phyloP scores from a whole-genome alignment of 2,797 vertebrate genomes.

The Eulemur coronatus region DNA sequence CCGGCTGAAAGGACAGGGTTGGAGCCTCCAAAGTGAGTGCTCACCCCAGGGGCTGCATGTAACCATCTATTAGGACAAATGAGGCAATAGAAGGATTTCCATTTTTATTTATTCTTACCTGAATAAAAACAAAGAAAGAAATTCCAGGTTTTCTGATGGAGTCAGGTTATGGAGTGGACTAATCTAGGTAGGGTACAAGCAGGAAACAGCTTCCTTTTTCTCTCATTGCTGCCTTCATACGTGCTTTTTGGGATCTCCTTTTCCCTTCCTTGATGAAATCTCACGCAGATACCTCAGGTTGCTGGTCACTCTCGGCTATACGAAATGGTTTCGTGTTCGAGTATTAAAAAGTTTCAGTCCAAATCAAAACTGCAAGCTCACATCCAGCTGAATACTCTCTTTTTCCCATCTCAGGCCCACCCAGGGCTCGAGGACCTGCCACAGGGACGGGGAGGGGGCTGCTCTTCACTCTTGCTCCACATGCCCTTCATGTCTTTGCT shows the following conservation, averaged over 20 bases:
- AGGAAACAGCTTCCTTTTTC: not conserved
- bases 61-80: not conserved
- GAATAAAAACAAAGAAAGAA: not conserved
- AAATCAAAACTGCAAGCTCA: not conserved
- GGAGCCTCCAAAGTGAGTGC: not conserved
- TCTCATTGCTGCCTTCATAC: rapidly evolving
- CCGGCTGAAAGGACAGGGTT: rapidly evolving
- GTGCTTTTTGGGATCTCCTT: not conserved
- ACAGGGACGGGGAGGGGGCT: not conserved
- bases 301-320: not conserved
- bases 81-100: not conserved
- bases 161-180: not conserved
- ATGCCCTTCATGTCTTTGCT: not conserved
- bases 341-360: not conserved
- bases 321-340: rapidly evolving
- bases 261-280: not conserved
- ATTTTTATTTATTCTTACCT: not conserved
- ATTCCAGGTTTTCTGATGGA: not conserved
- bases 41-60: not conserved
- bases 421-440: not conserved
- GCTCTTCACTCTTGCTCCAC: not conserved
- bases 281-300: not conserved
- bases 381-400: not conserved
- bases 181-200: not conserved
- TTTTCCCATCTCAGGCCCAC: not conserved